These are phyloP conservation scores for Dromaius novaehollandiae DNA, from an alignment of 2,113 vertebrate genomes.

Conservation along the genomic window DNA sequence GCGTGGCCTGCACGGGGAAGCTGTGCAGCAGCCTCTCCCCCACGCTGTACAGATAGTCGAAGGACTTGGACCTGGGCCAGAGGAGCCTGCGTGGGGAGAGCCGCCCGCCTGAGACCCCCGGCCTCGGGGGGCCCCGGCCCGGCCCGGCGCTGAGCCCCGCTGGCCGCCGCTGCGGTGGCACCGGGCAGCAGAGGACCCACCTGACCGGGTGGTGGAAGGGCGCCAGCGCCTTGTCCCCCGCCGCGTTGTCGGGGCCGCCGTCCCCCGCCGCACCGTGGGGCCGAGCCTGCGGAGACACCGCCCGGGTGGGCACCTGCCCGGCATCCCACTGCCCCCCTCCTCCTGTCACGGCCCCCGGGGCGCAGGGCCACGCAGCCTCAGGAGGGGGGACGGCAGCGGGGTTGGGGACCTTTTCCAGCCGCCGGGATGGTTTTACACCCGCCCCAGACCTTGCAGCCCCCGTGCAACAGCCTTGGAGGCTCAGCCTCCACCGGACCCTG, in stretches of 20 bases:
- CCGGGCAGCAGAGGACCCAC: not conserved
- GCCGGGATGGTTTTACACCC: accelerated
- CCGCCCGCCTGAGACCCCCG: too few species aligned
- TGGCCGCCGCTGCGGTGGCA: not conserved
- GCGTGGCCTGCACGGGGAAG: constrained; percentile 88
- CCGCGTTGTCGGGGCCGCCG: not conserved
- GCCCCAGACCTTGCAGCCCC: not conserved
- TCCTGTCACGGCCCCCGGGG: accelerated
- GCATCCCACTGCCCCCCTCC: not conserved
- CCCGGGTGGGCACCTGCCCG: not conserved
- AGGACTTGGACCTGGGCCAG: constrained; percentile 85
- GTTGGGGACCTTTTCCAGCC: too few species aligned
- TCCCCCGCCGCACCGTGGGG: accelerated
- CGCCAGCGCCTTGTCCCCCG: not conserved
- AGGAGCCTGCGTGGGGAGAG: constrained; percentile 76
- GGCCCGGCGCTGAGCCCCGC: too few species aligned
- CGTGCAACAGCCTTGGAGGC: too few species aligned
- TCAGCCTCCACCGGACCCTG: not conserved
- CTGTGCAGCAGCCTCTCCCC: constrained; percentile 81
- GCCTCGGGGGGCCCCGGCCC: accelerated
- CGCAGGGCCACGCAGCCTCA: not conserved
- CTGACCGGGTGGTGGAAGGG: constrained; percentile 50
- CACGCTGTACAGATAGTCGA: constrained; percentile 84
- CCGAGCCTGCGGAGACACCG: not conserved
- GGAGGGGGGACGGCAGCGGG: accelerated